Conservation (phyloP, 2,888 invertebrate species). For the Trichogramma dendrolimi region DNA sequence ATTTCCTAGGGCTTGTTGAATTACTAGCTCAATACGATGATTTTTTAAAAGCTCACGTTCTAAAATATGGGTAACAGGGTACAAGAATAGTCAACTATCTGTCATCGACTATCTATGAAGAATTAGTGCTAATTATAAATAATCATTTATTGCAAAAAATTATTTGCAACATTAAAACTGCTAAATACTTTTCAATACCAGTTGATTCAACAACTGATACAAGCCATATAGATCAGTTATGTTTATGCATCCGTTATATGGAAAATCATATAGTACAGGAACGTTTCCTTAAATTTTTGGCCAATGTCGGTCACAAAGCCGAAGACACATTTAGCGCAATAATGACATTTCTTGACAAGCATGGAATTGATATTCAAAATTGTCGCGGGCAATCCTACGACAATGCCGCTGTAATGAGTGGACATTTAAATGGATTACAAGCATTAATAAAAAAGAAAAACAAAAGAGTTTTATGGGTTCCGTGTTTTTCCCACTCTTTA, state of each 20-base stretch:
- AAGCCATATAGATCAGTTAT: slow-evolving; percentile 27
- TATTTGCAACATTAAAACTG: background rate
- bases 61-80: slow-evolving; percentile 14
- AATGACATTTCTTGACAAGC: slow-evolving; percentile 21
- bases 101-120: slow-evolving; percentile 4
- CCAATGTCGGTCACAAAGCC: slow-evolving; percentile 23
- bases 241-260: slow-evolving; percentile 23
- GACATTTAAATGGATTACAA: slow-evolving; percentile 25
- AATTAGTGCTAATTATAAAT: slow-evolving; percentile 1
- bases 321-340: slow-evolving; percentile 20
- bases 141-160: background rate
- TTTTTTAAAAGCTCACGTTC: slow-evolving; percentile 19
- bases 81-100: slow-evolving; percentile 12
- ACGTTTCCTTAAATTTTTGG: slow-evolving; percentile 18
- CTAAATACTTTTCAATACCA: background rate
- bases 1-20: slow-evolving; percentile 26
- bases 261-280: slow-evolving; percentile 15
- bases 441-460: slow-evolving; percentile 21
- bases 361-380: slow-evolving; percentile 28
- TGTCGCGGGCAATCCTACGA: slow-evolving; percentile 31
- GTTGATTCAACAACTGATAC: background rate
- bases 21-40: slow-evolving; percentile 17
- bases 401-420: slow-evolving; percentile 32
- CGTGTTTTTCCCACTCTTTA: slow-evolving; percentile 24
- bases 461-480: slow-evolving; percentile 18